phyloP scores from a whole-genome alignment of 2,113 vertebrate genomes.

The Dasyprocta punctata region DNA sequence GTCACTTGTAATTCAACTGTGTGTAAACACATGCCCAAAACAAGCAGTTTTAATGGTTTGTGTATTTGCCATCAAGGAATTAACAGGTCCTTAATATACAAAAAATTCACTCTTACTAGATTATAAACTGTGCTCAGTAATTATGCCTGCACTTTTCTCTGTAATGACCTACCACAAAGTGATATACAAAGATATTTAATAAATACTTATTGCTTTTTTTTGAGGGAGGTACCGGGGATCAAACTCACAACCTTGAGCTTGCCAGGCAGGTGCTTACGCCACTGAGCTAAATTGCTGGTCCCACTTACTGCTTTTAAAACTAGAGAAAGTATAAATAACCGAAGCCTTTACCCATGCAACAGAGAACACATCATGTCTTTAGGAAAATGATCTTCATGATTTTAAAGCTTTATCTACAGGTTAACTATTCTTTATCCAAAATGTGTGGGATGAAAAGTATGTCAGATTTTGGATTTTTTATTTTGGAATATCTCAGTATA shows the following conservation, averaged over 20 bases:
- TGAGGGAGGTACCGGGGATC: no score
- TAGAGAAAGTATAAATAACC: not conserved
- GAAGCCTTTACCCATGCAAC: not conserved
- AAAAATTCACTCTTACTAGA: not conserved
- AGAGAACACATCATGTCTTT: constrained; percentile 24
- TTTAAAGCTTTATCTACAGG: not conserved
- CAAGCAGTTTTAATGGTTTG: not conserved
- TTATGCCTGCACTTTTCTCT: not conserved
- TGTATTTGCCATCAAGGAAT: constrained; percentile 9
- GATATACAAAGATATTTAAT: not conserved
- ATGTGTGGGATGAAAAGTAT: not conserved
- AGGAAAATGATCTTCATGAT: not conserved
- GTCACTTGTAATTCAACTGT: constrained; percentile 17
- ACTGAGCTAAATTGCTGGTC: no score
- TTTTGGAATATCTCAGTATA: not conserved
- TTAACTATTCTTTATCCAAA: not conserved
- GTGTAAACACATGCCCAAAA: not conserved
- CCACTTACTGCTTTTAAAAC: constrained; percentile 45
- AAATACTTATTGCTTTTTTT: not conserved
- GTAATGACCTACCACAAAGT: not conserved
- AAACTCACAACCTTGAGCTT: no score
- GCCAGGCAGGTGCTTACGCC: no score
- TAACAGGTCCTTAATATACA: not conserved
- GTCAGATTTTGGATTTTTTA: not conserved
- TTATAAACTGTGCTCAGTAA: not conserved